These are phyloP conservation scores for Oscheius sp. DNA, from an alignment of 2,888 invertebrate genomes.

Conservation along the genomic window DNA sequence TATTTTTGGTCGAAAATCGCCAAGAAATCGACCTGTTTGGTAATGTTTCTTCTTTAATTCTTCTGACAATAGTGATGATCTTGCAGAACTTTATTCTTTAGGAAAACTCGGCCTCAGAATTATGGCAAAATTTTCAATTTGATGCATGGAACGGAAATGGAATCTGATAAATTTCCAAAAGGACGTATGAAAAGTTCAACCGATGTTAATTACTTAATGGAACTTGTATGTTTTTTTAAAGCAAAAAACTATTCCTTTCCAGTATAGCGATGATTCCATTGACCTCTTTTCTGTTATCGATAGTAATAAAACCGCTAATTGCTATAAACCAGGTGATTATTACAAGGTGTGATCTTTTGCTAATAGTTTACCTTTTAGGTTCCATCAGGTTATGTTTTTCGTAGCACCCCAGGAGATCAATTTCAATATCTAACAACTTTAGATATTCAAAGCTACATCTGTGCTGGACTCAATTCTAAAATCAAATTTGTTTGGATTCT, in stretches of 20 bases:
- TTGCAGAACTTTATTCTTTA: neutral
- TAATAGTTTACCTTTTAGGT: neutral
- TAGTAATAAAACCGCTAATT: neutral
- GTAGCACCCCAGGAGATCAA: neutral
- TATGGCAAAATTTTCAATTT: conserved; percentile 18
- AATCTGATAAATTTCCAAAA: neutral
- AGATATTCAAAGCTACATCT: conserved; percentile 8
- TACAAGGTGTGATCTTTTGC: neutral
- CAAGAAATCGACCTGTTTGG: neutral
- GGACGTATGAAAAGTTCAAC: neutral
- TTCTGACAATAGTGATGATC: neutral
- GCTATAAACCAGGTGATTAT: neutral
- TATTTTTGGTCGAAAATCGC: neutral
- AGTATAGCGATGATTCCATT: neutral
- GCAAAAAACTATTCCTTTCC: neutral
- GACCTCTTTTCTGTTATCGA: neutral
- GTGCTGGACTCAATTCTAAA: conserved; percentile 5
- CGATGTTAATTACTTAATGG: neutral
- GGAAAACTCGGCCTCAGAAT: conserved; percentile 12
- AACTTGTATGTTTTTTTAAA: neutral
- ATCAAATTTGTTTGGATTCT: neutral
- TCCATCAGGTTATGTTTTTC: neutral
- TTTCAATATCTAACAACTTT: conserved; percentile 4
- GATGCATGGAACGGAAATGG: neutral
- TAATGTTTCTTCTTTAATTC: neutral